phyloP scores from a whole-genome alignment of 1,140 invertebrate genomes.

The Diabrotica virgifera region DNA sequence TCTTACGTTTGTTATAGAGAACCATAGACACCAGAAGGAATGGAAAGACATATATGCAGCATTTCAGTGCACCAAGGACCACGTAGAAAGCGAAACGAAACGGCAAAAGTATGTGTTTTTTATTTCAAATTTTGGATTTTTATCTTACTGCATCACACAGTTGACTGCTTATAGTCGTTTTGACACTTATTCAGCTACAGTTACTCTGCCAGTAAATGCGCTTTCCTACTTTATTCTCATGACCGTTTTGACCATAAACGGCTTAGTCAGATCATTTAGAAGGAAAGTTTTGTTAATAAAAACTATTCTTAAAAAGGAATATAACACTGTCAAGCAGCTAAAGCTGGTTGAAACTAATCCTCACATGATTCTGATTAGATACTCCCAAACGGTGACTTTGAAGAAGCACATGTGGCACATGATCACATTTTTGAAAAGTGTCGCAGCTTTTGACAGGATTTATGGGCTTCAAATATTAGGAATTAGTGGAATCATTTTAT shows the following conservation, averaged over 20 bases:
- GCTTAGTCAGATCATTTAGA: constrained; percentile 6
- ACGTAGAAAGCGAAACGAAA: background rate
- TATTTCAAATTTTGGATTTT: background rate
- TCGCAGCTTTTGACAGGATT: constrained; percentile 17
- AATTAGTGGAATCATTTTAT: constrained; percentile 6
- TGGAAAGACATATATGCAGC: background rate
- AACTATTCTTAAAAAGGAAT: constrained; percentile 6
- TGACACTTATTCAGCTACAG: background rate
- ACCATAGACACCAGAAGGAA: background rate
- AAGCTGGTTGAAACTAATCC: constrained; percentile 16
- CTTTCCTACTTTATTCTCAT: constrained; percentile 8
- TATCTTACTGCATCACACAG: background rate
- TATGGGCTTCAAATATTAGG: constrained; percentile 19
- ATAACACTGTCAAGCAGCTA: background rate
- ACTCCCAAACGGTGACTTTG: background rate
- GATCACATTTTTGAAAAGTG: constrained; percentile 4
- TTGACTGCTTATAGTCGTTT: background rate
- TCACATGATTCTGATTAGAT: constrained; percentile 6
- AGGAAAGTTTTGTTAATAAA: constrained; percentile 4
- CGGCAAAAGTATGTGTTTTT: background rate
- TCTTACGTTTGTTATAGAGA: background rate
- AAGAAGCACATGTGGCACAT: constrained; percentile 12
- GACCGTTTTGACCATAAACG: constrained; percentile 15
- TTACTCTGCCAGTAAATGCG: background rate
- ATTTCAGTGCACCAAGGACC: background rate